Conservation (phyloP, 2,797 vertebrate species). For the Pristis pectinata region DNA sequence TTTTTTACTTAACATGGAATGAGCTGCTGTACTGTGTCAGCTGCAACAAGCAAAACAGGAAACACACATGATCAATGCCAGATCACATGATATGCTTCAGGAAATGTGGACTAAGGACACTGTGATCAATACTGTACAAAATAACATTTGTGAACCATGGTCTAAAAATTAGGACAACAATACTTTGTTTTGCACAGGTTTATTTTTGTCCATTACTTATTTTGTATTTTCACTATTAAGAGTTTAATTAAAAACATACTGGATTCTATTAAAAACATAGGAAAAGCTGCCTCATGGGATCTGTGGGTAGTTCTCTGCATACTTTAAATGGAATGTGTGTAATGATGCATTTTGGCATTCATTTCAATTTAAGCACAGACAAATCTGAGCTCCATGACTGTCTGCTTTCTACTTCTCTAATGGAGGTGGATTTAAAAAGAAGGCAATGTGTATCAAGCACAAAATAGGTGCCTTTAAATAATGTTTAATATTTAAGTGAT, state of each 20-base stretch:
- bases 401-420: neutral
- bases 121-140: constrained; percentile 16
- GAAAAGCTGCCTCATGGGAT: constrained; percentile 13
- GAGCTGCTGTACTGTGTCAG: neutral
- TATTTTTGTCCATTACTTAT: constrained; percentile 20
- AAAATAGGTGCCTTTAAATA: neutral
- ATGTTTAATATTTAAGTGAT: too few species aligned
- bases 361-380: neutral
- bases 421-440: neutral
- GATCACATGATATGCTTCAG: neutral
- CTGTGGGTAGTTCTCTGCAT: constrained; percentile 12
- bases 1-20: neutral
- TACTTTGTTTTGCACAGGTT: neutral
- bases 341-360: constrained; percentile 15
- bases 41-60: constrained; percentile 5
- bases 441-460: neutral
- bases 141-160: neutral
- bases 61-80: neutral
- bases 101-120: neutral
- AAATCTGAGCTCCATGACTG: neutral
- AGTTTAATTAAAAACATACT: constrained; percentile 27
- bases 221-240: constrained; percentile 11
- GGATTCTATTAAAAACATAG: constrained; percentile 32
- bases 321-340: constrained; percentile 34
- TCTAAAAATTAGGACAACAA: neutral